Evolutionary conservation across 2,888 invertebrate species (phyloP), one percentile per base, ranked within the genome.

Genomic region (Andricus quercusramuli): DNA sequence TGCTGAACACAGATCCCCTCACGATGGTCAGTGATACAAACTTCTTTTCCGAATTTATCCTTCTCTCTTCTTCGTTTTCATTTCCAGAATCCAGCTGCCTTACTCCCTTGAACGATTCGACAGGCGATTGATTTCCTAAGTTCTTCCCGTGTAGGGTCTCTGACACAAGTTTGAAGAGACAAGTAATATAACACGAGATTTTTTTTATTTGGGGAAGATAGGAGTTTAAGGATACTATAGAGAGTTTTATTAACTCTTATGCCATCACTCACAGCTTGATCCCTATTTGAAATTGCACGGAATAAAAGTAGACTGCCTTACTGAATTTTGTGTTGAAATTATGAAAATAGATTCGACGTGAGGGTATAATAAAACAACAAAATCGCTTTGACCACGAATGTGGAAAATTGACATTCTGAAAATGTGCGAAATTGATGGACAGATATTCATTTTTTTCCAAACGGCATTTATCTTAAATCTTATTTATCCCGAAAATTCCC

Each of bases 121-220:
- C 67, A 78, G 67, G 76, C 80, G 78, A 82, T 82, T 81, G 77
- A 79, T 82, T 85, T 82, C 83, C 81, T 81, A 83, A 74, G 66
- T 84, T 81, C 78, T 59, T 81, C 83, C 83, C 78, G 78, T 25
- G 17, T 74, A 32, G 29, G 47, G n/a, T 74, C 74, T 70, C 70
- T 74, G 74, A 74, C 74, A 74, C 74, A 51, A 32, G 32, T 51
- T 32, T 74, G 51, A 56, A 51, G 51, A 74, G 74, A 74, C 74
- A 74, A 74, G 74, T 56, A 74, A 74, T 74, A 74, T 56, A 74
- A 74, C 51, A 22, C 74, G 32, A 47, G 32, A 32, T 56, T 74
- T 47, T 51, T 74, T 74, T 74, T 29, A 32, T 51, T 56, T 56
- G 15, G 56, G 13, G 11, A 11, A 2, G 20, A 3, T 20, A 32